Evolutionary conservation across 2,113 vertebrate genomes (phyloP).

Genomic region (Apodemus sylvaticus): DNA sequence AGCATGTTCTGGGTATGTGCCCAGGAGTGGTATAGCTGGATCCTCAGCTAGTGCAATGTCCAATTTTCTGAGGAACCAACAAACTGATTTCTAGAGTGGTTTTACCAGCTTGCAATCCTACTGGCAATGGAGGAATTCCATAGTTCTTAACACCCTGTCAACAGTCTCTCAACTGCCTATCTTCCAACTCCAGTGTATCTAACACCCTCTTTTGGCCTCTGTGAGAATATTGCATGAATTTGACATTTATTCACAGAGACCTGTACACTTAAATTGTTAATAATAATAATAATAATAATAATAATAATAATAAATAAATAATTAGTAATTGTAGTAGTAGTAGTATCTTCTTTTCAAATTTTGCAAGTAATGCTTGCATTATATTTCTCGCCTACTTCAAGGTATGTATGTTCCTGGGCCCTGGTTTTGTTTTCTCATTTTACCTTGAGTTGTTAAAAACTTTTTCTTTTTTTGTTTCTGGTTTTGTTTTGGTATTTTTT

Average conservation of each 20-base stretch:
- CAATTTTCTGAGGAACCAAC: too few relatives aligned
- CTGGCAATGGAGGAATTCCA: too few relatives aligned
- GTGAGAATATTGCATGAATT: neutral
- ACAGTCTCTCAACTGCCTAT: neutral
- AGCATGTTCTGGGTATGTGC: too few relatives aligned
- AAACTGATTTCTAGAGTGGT: too few relatives aligned
- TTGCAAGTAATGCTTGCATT: slow-evolving; percentile 1
- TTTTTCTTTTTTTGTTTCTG: too few relatives aligned
- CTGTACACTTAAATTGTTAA: neutral
- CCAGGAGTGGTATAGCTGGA: too few relatives aligned
- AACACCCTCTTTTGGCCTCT: neutral
- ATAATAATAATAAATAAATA: neutral
- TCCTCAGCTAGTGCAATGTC: too few relatives aligned
- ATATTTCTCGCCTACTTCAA: slow-evolving; percentile 7
- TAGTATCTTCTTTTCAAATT: neutral
- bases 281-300: neutral
- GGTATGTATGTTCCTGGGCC: neutral
- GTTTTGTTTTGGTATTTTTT: too few relatives aligned
- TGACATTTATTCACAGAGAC: neutral
- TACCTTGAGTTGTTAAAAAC: neutral
- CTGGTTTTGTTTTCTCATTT: slow-evolving; percentile 35
- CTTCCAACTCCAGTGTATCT: neutral
- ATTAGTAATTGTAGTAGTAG: neutral
- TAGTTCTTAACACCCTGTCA: neutral
- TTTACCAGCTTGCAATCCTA: too few relatives aligned